Base-by-base conservation (phyloP, 2,888 invertebrate genomes). In the Heteromurus nitidus region DNA sequence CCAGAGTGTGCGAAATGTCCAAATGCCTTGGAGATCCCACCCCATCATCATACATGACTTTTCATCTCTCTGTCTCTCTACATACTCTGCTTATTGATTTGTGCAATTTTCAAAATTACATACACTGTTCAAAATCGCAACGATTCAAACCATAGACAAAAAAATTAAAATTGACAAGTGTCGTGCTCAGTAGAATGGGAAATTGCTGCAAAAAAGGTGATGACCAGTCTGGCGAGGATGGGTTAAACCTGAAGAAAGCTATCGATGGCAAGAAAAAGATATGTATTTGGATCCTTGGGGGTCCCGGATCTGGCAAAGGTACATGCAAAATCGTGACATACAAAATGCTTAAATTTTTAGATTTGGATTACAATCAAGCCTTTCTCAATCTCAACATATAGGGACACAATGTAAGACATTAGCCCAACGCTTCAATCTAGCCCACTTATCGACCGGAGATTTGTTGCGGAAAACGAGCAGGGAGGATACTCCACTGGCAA, bases 301-400 rank as follows among this genome's bases (percentile, higher is more conserved):
- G 77, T 13, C 77, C 77, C 2, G 67, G 77, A 3, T 24, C 31
- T 69, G 77, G 77, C 24, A 77, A 77, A 69, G 67, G 65, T 44
- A 26, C 7, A 36, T 36, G 36, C n/a, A n/a, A n/a, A 36, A 36
- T 36, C 13, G 13, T 36, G 36, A 36, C 36, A 36, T 36, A 36
- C 13, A 3, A 42, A 42, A 42, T 20, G 13, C 22, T 11, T n/a
- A 42, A 50, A 50, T 53, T 30, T 13, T 7, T 16, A 36, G 11
- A n/a, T 9, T 30, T 64, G 30, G 3, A 64, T 31, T 18, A 36
- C 62, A 58, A 58, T n/a, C n/a, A n/a, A n/a, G n/a, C n/a, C n/a
- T n/a, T n/a, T n/a, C n/a, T n/a, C n/a, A n/a, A n/a, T n/a, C n/a
- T n/a, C n/a, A n/a, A n/a, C 13, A 36, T 36, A 36, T 55, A 55